These are phyloP conservation scores for Isichthys henryi DNA, from an alignment of 2,113 vertebrate species.

Conservation along the genomic window DNA sequence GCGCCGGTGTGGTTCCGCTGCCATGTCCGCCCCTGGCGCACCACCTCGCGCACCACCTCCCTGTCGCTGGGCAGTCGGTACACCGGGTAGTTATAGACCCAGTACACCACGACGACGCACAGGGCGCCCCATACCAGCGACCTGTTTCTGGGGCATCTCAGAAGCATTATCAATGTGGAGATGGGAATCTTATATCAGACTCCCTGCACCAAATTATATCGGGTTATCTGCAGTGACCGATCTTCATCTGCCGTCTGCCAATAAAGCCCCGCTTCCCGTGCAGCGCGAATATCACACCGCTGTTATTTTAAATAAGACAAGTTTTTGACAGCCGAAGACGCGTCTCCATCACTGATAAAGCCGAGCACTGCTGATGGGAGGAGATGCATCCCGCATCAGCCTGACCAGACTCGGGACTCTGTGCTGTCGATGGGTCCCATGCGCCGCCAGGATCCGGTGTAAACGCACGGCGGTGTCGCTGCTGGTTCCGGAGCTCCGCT, in stretches of 20 bases:
- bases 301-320: neutral
- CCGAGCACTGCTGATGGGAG: neutral
- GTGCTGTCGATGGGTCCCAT: neutral
- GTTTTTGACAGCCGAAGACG: neutral
- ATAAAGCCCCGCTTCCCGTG: neutral
- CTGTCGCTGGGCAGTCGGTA: constrained; percentile 80
- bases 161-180: constrained; percentile 47
- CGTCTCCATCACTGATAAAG: neutral
- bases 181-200: neutral
- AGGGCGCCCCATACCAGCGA: constrained; percentile 78
- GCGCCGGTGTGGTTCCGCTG: constrained; percentile 74
- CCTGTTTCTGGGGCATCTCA: constrained; percentile 74
- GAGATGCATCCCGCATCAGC: neutral
- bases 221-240: too few species aligned
- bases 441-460: neutral
- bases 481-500: neutral
- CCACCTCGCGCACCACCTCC: constrained; percentile 79
- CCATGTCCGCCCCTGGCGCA: constrained; percentile 75
- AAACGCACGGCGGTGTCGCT: neutral
- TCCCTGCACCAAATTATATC: neutral
- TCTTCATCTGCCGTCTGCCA: neutral
- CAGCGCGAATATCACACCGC: neutral
- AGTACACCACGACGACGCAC: constrained; percentile 79
- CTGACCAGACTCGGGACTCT: neutral
- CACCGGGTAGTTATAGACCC: constrained; percentile 84